Conservation (phyloP, 2,797 vertebrate genomes). For the Malacoctenus gilli region DNA sequence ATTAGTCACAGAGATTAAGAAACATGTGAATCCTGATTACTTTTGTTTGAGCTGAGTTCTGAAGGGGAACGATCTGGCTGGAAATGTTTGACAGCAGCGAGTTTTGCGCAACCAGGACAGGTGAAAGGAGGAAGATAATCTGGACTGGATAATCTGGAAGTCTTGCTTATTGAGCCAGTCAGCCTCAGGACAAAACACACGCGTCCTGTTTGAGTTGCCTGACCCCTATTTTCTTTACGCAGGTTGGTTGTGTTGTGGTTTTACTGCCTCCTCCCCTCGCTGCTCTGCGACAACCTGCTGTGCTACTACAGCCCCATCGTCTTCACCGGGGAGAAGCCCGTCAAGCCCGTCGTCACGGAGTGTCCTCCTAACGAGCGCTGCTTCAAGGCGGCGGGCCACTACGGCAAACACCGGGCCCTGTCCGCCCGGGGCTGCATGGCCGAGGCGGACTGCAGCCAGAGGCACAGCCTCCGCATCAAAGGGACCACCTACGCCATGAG, state of each 20-base stretch:
- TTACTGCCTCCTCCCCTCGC: constrained; percentile 46
- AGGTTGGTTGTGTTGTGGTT: constrained; percentile 53
- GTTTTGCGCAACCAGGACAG: too few species aligned
- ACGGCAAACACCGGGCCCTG: constrained; percentile 63
- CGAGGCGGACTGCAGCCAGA: constrained; percentile 40
- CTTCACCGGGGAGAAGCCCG: constrained; percentile 23
- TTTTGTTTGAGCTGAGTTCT: too few species aligned
- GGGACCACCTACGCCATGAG: constrained; percentile 59
- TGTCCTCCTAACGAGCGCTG: constrained; percentile 70
- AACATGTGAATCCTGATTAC: too few species aligned
- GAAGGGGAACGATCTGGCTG: too few species aligned
- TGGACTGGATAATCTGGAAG: too few species aligned
- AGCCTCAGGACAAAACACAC: too few species aligned
- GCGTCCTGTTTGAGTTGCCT: too few species aligned
- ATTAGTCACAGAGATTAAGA: too few species aligned
- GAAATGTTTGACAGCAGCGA: too few species aligned
- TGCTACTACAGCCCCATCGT: constrained; percentile 74
- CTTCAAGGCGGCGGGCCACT: constrained; percentile 61
- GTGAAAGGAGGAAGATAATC: too few species aligned
- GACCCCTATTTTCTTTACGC: background rate
- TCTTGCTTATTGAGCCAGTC: too few species aligned
- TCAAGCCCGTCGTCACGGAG: constrained; percentile 43
- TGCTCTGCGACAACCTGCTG: constrained; percentile 64
- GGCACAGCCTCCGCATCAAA: constrained; percentile 23
- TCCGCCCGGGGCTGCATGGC: constrained; percentile 67